Evolutionary conservation across 2,797 vertebrate species (phyloP).

Genomic region (Chelmon rostratus): DNA sequence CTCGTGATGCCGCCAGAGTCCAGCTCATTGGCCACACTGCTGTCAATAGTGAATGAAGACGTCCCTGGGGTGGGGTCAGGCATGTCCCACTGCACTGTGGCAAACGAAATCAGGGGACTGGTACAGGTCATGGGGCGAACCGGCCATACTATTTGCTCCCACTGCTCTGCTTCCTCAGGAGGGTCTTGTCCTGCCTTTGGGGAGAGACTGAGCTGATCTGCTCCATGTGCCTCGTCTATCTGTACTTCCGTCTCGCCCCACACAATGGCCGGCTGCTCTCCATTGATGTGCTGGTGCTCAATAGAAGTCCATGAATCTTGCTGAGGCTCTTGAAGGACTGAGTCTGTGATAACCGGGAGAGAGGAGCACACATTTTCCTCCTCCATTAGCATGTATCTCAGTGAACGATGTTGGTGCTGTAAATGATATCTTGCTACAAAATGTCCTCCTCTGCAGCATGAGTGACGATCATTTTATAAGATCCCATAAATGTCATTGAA

Average conservation of each 20-base stretch:
- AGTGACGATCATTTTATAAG: conserved; percentile 43
- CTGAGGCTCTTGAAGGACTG: conserved; percentile 30
- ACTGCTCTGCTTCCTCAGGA: conserved; percentile 62
- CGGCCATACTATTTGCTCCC: conserved; percentile 66
- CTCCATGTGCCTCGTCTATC: conserved; percentile 11
- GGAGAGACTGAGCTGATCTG: conserved; percentile 21
- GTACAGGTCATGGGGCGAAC: conserved; percentile 64
- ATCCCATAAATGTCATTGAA: conserved; percentile 25
- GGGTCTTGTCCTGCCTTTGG: neutral
- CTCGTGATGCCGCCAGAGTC: conserved; percentile 26
- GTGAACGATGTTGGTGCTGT: conserved; percentile 13
- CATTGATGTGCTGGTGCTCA: conserved; percentile 50
- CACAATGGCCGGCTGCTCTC: conserved; percentile 46
- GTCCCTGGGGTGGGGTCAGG: conserved; percentile 48
- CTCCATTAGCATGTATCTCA: conserved; percentile 71
- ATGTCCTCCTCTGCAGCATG: conserved; percentile 23
- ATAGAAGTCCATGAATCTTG: conserved; percentile 40
- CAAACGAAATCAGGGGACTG: conserved; percentile 68
- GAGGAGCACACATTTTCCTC: conserved; percentile 61
- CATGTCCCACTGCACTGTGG: conserved; percentile 84
- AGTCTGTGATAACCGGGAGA: conserved; percentile 39
- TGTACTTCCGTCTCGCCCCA: conserved; percentile 40
- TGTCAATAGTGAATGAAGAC: conserved; percentile 34
- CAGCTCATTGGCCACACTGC: conserved; percentile 59
- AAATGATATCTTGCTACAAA: conserved; percentile 42